Evolutionary conservation across 2,888 invertebrate genomes (phyloP).

Genomic region (Anoplius nigerrimus): DNA sequence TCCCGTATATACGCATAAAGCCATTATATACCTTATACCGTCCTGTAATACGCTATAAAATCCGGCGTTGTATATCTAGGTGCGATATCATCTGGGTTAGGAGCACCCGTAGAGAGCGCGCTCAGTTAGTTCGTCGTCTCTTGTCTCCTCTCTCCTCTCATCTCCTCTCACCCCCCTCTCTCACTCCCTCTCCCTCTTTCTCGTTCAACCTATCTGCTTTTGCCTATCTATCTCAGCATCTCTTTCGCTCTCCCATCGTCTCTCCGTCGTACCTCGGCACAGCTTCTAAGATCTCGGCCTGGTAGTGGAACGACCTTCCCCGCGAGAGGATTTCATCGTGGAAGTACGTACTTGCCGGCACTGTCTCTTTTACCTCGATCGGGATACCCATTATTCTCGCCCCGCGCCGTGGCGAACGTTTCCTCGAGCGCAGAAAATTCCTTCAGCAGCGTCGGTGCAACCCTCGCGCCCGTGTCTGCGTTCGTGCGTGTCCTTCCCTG

Average conservation of each 20-base stretch:
- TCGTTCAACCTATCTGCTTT: too few relatives aligned
- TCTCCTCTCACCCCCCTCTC: neutral
- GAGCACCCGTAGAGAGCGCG: slow-evolving; percentile 58
- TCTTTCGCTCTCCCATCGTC: slow-evolving; percentile 16
- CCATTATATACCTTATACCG: slow-evolving; percentile 68
- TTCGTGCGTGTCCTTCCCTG: too few relatives aligned
- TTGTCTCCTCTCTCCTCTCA: neutral
- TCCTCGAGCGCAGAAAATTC: neutral
- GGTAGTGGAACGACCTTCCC: slow-evolving; percentile 41
- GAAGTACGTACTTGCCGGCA: slow-evolving; percentile 49
- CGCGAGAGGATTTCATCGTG: slow-evolving; percentile 34
- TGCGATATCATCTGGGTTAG: slow-evolving; percentile 71
- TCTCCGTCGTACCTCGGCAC: slow-evolving; percentile 27
- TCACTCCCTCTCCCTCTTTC: slow-evolving; percentile 9
- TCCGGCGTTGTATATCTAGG: slow-evolving; percentile 67
- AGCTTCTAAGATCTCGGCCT: slow-evolving; percentile 4
- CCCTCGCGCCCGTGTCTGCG: too few relatives aligned
- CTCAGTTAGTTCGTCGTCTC: slow-evolving; percentile 24
- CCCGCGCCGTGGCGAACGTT: slow-evolving; percentile 31
- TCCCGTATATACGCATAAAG: slow-evolving; percentile 64
- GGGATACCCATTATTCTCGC: slow-evolving; percentile 50
- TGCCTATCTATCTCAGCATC: neutral
- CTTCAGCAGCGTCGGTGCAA: neutral
- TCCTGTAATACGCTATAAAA: slow-evolving; percentile 70
- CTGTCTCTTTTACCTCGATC: slow-evolving; percentile 50